These are phyloP conservation scores for Pipistrellus pygmaeus DNA, from an alignment of 2,797 vertebrate species.

Conservation along the genomic window DNA sequence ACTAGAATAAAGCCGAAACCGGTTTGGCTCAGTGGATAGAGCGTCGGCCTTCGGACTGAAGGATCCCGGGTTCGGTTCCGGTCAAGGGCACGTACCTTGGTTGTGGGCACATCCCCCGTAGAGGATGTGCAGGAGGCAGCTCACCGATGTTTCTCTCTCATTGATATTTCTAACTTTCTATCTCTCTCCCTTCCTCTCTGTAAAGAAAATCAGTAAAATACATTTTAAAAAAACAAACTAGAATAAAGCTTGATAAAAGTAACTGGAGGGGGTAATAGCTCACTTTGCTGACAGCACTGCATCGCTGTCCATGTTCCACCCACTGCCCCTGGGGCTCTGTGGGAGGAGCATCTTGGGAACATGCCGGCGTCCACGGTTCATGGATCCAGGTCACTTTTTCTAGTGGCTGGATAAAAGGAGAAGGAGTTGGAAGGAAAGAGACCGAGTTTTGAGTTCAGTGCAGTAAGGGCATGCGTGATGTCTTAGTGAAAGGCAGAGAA, in stretches of 20 bases:
- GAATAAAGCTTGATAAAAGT: slow-evolving; percentile 51
- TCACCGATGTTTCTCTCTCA: no score
- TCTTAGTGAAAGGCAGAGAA: not conserved
- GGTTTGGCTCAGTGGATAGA: no score
- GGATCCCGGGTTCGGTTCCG: no score
- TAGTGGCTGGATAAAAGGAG: not conserved
- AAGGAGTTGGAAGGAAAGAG: not conserved
- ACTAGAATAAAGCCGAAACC: no score
- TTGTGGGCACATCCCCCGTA: no score
- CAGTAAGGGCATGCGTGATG: accelerated
- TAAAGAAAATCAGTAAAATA: no score
- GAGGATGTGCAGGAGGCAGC: no score
- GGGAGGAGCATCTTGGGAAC: not conserved
- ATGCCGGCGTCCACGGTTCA: not conserved
- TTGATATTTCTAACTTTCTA: no score
- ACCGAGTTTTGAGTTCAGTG: not conserved
- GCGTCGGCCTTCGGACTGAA: no score
- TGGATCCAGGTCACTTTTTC: not conserved
- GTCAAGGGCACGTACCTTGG: no score
- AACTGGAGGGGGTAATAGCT: slow-evolving; percentile 7
- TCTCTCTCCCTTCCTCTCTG: no score
- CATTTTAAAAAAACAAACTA: not conserved
- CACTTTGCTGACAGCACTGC: slow-evolving; percentile 45
- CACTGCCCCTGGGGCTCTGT: not conserved
- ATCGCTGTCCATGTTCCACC: not conserved